phyloP scores from a whole-genome alignment of 2,888 invertebrate genomes.

The Metalampra italica region DNA sequence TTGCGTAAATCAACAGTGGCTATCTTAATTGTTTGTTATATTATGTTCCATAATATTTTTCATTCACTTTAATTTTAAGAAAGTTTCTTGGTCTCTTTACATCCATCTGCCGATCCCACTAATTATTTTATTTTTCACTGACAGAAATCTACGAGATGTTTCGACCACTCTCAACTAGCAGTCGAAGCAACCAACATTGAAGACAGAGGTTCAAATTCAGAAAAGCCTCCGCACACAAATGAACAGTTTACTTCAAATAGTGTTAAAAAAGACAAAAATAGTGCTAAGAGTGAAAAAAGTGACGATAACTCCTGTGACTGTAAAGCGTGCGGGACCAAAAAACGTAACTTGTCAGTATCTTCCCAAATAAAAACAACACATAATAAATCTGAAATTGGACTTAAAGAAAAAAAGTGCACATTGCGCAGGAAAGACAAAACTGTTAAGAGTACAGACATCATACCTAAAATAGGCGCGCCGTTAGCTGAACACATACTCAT shows the following conservation, averaged over 20 bases:
- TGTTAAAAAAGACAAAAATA: conserved; percentile 23
- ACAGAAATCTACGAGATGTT: conserved; percentile 68
- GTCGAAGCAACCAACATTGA: conserved; percentile 27
- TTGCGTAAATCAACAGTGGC: no score
- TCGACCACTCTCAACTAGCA: conserved; percentile 61
- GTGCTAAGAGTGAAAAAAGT: conserved; percentile 17
- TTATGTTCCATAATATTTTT: no score
- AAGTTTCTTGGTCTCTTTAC: no score
- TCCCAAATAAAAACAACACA: conserved; percentile 65
- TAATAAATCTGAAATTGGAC: conserved; percentile 66
- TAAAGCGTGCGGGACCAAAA: conserved; percentile 56
- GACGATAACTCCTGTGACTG: conserved; percentile 31
- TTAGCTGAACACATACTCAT: conserved; percentile 60
- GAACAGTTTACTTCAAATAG: conserved; percentile 24
- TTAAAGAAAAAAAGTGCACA: conserved; percentile 60
- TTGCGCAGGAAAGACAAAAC: conserved; percentile 56
- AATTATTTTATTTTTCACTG: not conserved
- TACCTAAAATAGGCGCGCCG: conserved; percentile 51
- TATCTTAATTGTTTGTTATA: not conserved
- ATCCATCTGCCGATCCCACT: no score
- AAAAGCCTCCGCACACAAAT: conserved; percentile 15
- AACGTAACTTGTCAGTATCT: conserved; percentile 55
- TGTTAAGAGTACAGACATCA: conserved; percentile 43
- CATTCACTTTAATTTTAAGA: no score
- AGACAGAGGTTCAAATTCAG: conserved; percentile 18